Base-by-base conservation (phyloP, 2,113 vertebrate genomes). In the Archocentrus centrarchus region DNA sequence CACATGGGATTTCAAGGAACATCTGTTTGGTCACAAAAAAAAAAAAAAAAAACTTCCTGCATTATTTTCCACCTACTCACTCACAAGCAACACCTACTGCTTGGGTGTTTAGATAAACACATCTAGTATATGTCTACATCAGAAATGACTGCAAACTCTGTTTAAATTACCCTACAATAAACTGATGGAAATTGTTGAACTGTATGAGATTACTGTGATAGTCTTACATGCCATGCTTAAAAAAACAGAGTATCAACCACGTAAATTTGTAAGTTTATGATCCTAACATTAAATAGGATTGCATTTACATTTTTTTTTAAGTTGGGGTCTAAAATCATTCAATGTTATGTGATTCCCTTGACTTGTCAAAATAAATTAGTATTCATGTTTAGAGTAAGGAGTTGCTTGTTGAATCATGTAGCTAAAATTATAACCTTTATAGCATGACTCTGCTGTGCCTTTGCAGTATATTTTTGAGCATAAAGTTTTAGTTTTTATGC, bases 1-100 rank as follows among this genome's bases (percentile, higher is more conserved):
- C 89, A 87, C 76, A 59, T 90, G 87, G 88, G 76, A 89, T 93
- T 86, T 95, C 79, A 79, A 82, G 85, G 80, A 94, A 86, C 85
- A 90, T 88, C 85, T 92, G 92, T 90, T 84, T 91, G 80, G 91
- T 87, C 87, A 82, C 78, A 88, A 75, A 88, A 75, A 80, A 30
- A 4, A 30, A 30, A 30, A 3, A 3, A 30, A 30, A 30, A 80
- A 90, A 87, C 79, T 82, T 93, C 78, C 58, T 82, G 89, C 85
- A 89, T 89, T 75, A 92, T 62, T 89, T 81, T 88, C 55, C 35
- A 47, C 24, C 15, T 61, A 75, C 55, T 73, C 47, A 32, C 47
- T 73, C 27, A 35, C 68, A 73, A 55, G 68, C 27, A 27, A 44
- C 75, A 64, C 53, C 53, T 63, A 37, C 37, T 27, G 79, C 57